Conservation (phyloP, 2,113 vertebrate species). For the Sorex araneus region DNA sequence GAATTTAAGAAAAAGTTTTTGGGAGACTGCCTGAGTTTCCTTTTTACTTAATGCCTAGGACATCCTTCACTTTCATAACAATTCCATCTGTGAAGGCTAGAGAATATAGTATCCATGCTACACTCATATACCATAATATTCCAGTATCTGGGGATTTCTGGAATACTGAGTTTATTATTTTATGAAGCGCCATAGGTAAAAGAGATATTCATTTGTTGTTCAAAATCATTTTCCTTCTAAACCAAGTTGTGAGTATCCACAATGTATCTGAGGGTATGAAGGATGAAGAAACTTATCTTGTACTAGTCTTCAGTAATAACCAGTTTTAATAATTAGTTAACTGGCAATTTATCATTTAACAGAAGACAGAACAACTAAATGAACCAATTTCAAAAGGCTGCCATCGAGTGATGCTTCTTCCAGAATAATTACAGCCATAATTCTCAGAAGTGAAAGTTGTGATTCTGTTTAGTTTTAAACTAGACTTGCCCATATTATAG, state of each 20-base stretch:
- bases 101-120: not conserved
- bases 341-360: constrained; percentile 49
- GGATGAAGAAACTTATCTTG: constrained; percentile 72
- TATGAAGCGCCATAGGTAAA: constrained; percentile 38
- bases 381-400: constrained; percentile 43
- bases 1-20: constrained; percentile 54
- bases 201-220: constrained; percentile 22
- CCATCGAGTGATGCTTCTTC: constrained; percentile 65
- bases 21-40: not conserved
- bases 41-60: constrained; percentile 35
- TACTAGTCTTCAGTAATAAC: constrained; percentile 75
- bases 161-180: constrained; percentile 23
- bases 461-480: constrained; percentile 85
- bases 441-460: constrained; percentile 84
- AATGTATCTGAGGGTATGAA: constrained; percentile 66
- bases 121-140: not conserved
- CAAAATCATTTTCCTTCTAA: constrained; percentile 66
- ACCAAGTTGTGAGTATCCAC: constrained; percentile 64
- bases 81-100: not conserved
- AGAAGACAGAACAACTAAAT: constrained; percentile 28
- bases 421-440: constrained; percentile 83
- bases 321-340: constrained; percentile 55
- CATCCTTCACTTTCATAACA: constrained; percentile 7
- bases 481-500: constrained; percentile 77
- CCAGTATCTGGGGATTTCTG: constrained; percentile 20